These are phyloP conservation scores for Anticlea derivata DNA, from an alignment of 2,888 invertebrate genomes.

Conservation along the genomic window DNA sequence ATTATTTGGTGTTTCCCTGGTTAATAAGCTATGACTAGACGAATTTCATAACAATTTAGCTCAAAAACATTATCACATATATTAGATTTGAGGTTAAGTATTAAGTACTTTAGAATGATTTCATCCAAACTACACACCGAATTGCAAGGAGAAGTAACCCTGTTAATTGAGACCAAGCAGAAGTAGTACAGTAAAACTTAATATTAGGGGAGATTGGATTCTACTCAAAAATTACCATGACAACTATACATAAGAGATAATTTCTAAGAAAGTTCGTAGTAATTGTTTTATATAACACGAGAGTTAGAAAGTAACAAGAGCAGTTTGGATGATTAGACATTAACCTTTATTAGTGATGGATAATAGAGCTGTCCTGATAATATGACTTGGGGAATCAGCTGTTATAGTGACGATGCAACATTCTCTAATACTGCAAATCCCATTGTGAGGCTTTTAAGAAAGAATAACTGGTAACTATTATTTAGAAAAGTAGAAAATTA, in stretches of 20 bases:
- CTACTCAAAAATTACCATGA: neutral
- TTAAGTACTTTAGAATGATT: conserved; percentile 62
- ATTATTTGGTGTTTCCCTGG: conserved; percentile 70
- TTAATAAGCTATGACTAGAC: conserved; percentile 81
- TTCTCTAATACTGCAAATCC: conserved; percentile 83
- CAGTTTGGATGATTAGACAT: conserved; percentile 73
- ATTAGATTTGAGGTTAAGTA: conserved; percentile 20
- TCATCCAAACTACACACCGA: conserved; percentile 75
- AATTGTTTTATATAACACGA: neutral
- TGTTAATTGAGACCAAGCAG: conserved; percentile 27
- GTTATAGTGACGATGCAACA: conserved; percentile 83
- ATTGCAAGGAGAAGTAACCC: conserved; percentile 30
- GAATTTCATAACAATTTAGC: conserved; percentile 48
- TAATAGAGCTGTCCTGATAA: conserved; percentile 83
- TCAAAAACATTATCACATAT: conserved; percentile 26
- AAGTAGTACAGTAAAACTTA: conserved; percentile 29
- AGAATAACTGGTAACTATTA: conserved; percentile 79
- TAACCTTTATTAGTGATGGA: conserved; percentile 77
- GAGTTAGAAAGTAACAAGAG: conserved; percentile 39
- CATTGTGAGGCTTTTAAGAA: conserved; percentile 81
- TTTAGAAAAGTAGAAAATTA: conserved; percentile 77
- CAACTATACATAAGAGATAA: conserved; percentile 12
- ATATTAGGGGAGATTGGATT: conserved; percentile 6
- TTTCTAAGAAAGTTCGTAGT: neutral
- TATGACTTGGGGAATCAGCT: conserved; percentile 81